Evolutionary conservation across 92 coral and sea anemone species (phyloP).

Genomic region (Actinostola sp.): DNA sequence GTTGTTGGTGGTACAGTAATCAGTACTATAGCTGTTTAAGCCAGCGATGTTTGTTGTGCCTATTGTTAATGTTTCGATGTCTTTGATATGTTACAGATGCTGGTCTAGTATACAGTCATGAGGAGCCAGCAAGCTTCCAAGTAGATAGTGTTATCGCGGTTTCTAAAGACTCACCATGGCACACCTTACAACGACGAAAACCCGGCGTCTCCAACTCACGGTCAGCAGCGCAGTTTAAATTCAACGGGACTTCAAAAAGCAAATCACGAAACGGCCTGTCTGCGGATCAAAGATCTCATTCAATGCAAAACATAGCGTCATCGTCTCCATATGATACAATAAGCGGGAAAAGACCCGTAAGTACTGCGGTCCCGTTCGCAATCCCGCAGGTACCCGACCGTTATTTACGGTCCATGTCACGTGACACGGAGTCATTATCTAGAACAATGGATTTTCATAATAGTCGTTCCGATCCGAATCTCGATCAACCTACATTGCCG

Average conservation of each 20-base stretch:
- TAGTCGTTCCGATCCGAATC: conserved; percentile 27
- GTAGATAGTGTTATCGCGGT: conserved; percentile 95
- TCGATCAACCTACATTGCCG: conserved; percentile 4
- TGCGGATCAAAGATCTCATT: conserved; percentile 50
- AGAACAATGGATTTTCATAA: conserved; percentile 7
- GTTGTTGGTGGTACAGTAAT: no score
- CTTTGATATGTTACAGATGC: conserved; percentile 52
- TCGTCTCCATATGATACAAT: conserved; percentile 65
- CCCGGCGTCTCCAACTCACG: conserved; percentile 51
- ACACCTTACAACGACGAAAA: conserved; percentile 75
- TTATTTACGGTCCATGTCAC: conserved; percentile 55
- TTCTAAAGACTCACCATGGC: conserved; percentile 86
- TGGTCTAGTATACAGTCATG: conserved; percentile 72
- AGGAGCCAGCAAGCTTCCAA: conserved; percentile 69
- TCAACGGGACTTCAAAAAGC: conserved; percentile 24
- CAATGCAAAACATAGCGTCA: conserved; percentile 69
- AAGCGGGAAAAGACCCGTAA: conserved; percentile 47
- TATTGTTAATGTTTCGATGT: not conserved
- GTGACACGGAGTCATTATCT: conserved; percentile 32
- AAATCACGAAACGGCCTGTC: conserved; percentile 14
- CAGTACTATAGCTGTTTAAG: no score
- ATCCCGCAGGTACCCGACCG: conserved; percentile 77
- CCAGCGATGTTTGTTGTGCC: no score
- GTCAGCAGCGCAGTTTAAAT: conserved; percentile 61
- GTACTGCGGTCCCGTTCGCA: conserved; percentile 66